phyloP scores from a whole-genome alignment of 2,797 vertebrate species.

The Naso thynnoides region DNA sequence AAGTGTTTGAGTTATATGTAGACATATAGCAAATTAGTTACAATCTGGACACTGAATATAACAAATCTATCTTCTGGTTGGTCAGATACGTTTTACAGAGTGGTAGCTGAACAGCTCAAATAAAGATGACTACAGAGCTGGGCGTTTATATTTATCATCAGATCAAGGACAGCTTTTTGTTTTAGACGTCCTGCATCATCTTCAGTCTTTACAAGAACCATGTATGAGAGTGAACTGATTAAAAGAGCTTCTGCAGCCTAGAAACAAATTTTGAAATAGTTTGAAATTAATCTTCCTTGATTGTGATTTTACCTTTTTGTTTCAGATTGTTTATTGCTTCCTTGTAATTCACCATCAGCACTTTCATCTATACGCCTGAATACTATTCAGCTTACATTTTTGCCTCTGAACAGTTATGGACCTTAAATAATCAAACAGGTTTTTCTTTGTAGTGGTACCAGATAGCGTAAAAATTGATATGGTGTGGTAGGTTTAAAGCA shows the following conservation, averaged over 20 bases:
- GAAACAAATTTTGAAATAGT: slow-evolving; percentile 22
- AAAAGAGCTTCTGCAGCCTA: slow-evolving; percentile 24
- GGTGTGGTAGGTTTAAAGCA: not conserved
- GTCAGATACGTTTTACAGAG: not conserved
- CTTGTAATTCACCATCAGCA: not conserved
- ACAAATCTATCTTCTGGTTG: not conserved
- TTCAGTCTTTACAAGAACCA: not conserved
- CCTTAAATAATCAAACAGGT: slow-evolving; percentile 13
- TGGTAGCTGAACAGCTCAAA: not conserved
- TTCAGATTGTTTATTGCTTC: slow-evolving; percentile 9
- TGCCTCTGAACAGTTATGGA: slow-evolving; percentile 7
- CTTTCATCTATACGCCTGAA: slow-evolving; percentile 13
- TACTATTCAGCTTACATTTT: slow-evolving; percentile 11
- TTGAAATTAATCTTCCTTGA: slow-evolving; percentile 22
- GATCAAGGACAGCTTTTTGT: slow-evolving; percentile 16
- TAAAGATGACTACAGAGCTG: not conserved
- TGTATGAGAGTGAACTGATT: slow-evolving; percentile 3
- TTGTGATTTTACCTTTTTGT: slow-evolving; percentile 19
- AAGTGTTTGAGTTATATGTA: not conserved
- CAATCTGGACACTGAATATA: not conserved
- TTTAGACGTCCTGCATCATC: slow-evolving; percentile 9
- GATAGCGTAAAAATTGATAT: not conserved
- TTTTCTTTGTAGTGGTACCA: slow-evolving; percentile 1
- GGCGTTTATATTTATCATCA: slow-evolving; percentile 20
- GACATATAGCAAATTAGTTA: not conserved